Base-by-base conservation (phyloP, 2,797 vertebrate genomes). In the Micropoecilia bifurca region DNA sequence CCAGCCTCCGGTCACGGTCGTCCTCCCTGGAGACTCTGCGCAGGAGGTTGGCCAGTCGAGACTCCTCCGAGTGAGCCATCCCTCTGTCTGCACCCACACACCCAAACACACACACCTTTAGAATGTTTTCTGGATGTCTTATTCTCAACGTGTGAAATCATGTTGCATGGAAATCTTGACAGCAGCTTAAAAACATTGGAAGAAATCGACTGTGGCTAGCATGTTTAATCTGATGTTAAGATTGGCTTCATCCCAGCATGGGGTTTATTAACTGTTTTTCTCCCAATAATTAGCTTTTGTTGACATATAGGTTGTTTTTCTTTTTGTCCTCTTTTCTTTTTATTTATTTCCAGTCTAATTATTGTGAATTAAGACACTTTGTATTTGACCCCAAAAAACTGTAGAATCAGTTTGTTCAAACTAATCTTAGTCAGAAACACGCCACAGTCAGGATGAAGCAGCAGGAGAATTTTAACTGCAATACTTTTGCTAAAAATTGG, bases 41-140 rank as follows among this genome's bases (percentile, higher is more conserved):
- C 95, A 99, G 97, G 96, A 99, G 98, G 97, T 99, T 99, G 91
- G 97, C 97, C 96, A 99, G 96, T 95, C 99, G 98, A 95, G 98
- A 98, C 97, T 99, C 98, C 80, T 99, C 99, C 81, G 98, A 98
- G 95, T 99, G 98, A 97, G 97, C 96, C 97, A 98, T 97, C 88
- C 97, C 97, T 97, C 99, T 96, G 94, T 99, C 99, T 99, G 92
- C 77, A 95, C 75, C 5, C 55, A 72, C 76, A 66, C 46, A 69
- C n/a, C 61, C 0, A 13, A 36, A 53, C 18, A 20, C 28, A 25
- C 50, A 30, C 20, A 72, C 14, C 18, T 18, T 25, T 43, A n/a
- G 3, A 6, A 33, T 13, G 12, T 13, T 71, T 39, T 50, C 3
- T 41, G 43, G 28, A 57, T 5, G 18, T 66, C 6, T 6, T 39